Evolutionary conservation across 2,797 vertebrate species (phyloP), one percentile per base, ranked within the genome.

Genomic region (Bovichtus variegatus): DNA sequence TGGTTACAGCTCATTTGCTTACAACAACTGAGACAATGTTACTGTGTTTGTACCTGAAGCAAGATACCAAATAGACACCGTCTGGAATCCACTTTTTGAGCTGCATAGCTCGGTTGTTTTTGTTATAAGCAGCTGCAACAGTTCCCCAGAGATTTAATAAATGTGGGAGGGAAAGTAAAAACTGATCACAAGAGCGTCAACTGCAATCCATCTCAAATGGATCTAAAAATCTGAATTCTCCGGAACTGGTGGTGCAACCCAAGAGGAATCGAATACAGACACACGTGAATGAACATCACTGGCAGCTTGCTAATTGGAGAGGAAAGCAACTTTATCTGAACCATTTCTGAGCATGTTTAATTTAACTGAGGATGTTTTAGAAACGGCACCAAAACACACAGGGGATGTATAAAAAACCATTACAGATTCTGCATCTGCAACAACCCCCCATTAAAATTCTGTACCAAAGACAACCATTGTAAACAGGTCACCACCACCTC

Each of bases 401-500:
- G 27, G 2, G 9, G 18, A 12, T 55, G 57, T 44, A 59, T 51
- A 63, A 76, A 63, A 76, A 72, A 81, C 46, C 46, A 68, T 78
- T 75, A 74, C 43, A 25, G 62, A 82, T 57, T 84, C 74, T 67
- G 64, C 62, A 83, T 70, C 68, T 55, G 67, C 60, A 27, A 44
- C 78, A 71, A 54, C 5, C 29, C 27, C 64, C 61, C 16, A 81
- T 91, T 87, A 78, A 86, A 87, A 91, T 84, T 87, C 83, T 62
- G 65, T 44, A 76, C 50, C 66, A 31, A 64, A 91, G 77, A 89
- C 81, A 77, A 81, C 85, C 78, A 53, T 50, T 67, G 71, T 53
- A 82, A 89, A 86, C 86, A 88, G 89, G 87, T 89, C 89, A 89
- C 69, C 5, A 12, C 78, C 85, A 87, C 76, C 75, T 91, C 87